Evolutionary conservation across 1,140 invertebrate species (phyloP).

Genomic region (Mesaphorura yosii): DNA sequence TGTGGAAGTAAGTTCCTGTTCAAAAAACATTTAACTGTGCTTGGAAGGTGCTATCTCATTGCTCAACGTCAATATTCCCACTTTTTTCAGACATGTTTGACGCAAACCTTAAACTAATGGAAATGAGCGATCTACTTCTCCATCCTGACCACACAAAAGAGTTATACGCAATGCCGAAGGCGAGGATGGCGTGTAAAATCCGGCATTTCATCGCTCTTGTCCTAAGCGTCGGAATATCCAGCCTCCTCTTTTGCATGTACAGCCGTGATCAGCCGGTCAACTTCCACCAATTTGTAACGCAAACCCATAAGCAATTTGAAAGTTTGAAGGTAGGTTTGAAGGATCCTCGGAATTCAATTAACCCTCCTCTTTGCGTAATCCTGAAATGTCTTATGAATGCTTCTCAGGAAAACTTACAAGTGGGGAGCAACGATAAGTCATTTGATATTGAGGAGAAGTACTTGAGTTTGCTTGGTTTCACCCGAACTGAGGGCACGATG

Average conservation of each 20-base stretch:
- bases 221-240: slow-evolving; percentile 21
- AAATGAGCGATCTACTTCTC: too few relatives aligned
- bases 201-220: slow-evolving; percentile 26
- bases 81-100: too few relatives aligned
- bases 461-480: slow-evolving; percentile 26
- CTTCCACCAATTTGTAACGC: slow-evolving; percentile 24
- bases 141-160: too few relatives aligned
- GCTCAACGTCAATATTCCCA: too few relatives aligned
- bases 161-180: too few relatives aligned
- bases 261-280: slow-evolving; percentile 23
- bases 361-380: neutral
- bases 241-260: slow-evolving; percentile 24
- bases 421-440: slow-evolving; percentile 17
- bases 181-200: slow-evolving; percentile 18
- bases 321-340: slow-evolving; percentile 19
- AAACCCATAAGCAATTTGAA: slow-evolving; percentile 30
- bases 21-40: too few relatives aligned
- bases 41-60: too few relatives aligned
- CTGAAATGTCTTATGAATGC: neutral
- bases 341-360: neutral
- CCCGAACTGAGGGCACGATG: too few relatives aligned
- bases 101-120: too few relatives aligned
- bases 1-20: too few relatives aligned
- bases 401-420: slow-evolving; percentile 22
- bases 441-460: slow-evolving; percentile 30